Percentiles rank a stretch among this genome's conserved stretches.
Evolutionary conservation across 1,140 invertebrate species (phyloP).

Genomic region (Rhagoletis pomonella): DNA sequence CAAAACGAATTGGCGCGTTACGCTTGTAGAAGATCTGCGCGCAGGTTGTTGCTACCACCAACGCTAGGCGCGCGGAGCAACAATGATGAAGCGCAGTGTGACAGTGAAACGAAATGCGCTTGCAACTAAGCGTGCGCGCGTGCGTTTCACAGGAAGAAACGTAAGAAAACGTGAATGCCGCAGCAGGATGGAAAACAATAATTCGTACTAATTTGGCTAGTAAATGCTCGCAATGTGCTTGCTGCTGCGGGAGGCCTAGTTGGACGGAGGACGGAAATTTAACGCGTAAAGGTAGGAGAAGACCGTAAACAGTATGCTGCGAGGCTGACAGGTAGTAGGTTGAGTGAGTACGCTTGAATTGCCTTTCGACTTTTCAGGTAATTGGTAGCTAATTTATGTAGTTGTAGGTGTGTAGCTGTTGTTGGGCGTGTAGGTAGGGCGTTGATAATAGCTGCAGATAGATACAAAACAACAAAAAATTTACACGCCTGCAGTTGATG

Average conservation of each 20-base stretch:
- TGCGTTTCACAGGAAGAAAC: background rate
- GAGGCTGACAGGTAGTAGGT: slow-evolving; percentile 19
- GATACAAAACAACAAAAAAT: background rate
- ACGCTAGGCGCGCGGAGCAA: background rate
- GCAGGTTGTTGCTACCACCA: background rate
- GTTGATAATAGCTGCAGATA: background rate
- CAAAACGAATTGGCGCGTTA: background rate
- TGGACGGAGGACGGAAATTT: background rate
- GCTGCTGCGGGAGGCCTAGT: background rate
- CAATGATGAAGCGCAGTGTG: background rate
- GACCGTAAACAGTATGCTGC: background rate
- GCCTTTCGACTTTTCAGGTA: slow-evolving; percentile 18
- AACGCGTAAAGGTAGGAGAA: background rate
- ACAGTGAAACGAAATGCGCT: background rate
- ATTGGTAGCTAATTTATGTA: slow-evolving; percentile 34
- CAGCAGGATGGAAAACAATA: background rate
- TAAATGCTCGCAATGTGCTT: background rate
- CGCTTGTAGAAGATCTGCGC: background rate
- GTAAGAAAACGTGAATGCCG: background rate
- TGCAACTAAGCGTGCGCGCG: background rate
- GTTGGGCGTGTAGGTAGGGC: background rate
- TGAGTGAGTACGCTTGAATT: background rate
- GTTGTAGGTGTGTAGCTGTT: background rate
- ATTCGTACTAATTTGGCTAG: background rate
- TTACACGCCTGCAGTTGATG: background rate